Percentiles rank a stretch among this genome's conserved stretches.
phyloP scores from a whole-genome alignment of 2,888 invertebrate genomes.

The Ichneumon xanthorius region DNA sequence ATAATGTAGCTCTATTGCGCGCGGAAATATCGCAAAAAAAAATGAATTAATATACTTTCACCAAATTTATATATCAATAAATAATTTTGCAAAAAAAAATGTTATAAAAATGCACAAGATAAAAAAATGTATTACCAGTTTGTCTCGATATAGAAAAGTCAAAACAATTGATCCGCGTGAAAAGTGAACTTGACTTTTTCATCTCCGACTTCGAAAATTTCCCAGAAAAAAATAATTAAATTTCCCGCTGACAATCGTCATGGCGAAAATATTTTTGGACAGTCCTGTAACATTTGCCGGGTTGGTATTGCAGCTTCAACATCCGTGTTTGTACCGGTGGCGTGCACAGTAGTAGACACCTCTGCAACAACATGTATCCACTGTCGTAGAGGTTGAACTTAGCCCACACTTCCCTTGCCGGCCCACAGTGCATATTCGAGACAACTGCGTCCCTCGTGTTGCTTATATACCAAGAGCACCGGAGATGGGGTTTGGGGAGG shows the following conservation, averaged over 20 bases:
- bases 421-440: conserved; percentile 47
- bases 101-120: no score
- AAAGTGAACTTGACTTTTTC: neutral
- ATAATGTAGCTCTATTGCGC: no score
- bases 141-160: no score
- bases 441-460: conserved; percentile 51
- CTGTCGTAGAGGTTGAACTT: conserved; percentile 32
- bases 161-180: neutral
- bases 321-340: conserved; percentile 1
- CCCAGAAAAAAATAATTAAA: neutral
- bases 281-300: conserved; percentile 2
- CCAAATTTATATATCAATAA: no score
- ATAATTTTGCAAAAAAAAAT: no score
- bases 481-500: no score
- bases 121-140: no score
- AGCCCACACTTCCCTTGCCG: conserved; percentile 20
- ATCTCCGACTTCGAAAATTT: neutral
- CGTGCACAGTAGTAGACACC: conserved; percentile 12
- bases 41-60: no score
- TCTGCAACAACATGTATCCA: conserved; percentile 22
- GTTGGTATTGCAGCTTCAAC: conserved; percentile 18
- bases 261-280: neutral
- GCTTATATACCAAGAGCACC: neutral
- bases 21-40: no score
- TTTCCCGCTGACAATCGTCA: neutral